These are phyloP conservation scores for Isotomurus palustris DNA, from an alignment of 2,888 invertebrate species.

Conservation along the genomic window DNA sequence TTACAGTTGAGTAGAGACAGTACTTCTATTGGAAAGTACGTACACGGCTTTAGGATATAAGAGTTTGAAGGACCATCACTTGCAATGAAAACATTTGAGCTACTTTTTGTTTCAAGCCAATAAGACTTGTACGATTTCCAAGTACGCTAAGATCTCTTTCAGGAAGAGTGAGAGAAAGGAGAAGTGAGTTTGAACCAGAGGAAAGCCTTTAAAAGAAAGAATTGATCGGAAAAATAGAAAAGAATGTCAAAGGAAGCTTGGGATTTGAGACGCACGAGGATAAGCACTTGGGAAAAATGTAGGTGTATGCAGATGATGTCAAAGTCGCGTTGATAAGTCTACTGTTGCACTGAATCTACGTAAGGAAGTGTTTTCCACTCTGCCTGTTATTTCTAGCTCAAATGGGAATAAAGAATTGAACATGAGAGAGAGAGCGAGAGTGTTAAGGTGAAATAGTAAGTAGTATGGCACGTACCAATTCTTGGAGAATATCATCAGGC, in stretches of 20 bases:
- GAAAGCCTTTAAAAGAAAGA: background rate
- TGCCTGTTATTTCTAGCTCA: background rate
- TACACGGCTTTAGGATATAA: too few relatives aligned
- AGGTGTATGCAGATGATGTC: background rate
- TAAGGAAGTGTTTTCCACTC: background rate
- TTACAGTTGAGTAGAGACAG: too few relatives aligned
- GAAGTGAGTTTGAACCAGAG: background rate
- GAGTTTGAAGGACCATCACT: too few relatives aligned
- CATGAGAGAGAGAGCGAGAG: background rate
- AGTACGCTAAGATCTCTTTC: background rate
- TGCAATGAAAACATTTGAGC: too few relatives aligned
- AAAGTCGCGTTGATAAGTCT: background rate
- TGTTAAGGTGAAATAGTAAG: background rate
- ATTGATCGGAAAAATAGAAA: background rate
- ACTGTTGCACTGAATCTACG: too few relatives aligned
- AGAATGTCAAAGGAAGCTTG: constrained; percentile 1
- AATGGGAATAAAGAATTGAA: background rate
- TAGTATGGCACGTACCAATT: constrained; percentile 54
- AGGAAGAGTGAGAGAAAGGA: background rate
- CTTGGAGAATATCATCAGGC: constrained; percentile 59
- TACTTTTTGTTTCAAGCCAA: constrained; percentile 3
- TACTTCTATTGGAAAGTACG: too few relatives aligned
- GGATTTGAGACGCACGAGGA: background rate
- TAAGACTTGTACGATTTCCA: background rate
- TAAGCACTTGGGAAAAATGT: background rate